Conservation (phyloP, 2,888 invertebrate genomes). For the Formica aserva region DNA sequence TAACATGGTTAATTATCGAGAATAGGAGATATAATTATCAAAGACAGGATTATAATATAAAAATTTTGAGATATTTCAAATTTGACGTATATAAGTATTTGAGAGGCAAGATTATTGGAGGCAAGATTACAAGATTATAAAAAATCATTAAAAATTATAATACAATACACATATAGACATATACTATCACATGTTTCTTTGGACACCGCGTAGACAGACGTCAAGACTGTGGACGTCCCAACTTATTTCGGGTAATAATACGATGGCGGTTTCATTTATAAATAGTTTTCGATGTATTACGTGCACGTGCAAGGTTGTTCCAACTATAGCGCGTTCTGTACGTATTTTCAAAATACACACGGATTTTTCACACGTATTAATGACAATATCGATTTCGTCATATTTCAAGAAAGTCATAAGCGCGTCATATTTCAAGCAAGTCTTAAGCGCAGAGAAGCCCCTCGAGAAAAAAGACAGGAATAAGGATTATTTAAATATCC, state of each 20-base stretch:
- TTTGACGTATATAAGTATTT: background rate
- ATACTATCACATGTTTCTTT: background rate
- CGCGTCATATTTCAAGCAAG: background rate
- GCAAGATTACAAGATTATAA: background rate
- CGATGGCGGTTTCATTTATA: constrained; percentile 74
- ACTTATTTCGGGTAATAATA: constrained; percentile 78
- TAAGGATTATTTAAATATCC: background rate
- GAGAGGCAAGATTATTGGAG: background rate
- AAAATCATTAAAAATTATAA: background rate
- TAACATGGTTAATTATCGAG: background rate
- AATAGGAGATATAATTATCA: background rate
- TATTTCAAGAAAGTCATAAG: background rate
- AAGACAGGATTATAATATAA: background rate
- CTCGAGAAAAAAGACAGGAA: background rate
- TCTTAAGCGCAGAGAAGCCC: background rate
- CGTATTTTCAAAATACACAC: constrained; percentile 66
- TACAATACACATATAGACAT: background rate
- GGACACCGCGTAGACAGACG: background rate
- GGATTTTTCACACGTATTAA: constrained; percentile 38
- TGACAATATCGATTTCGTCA: background rate
- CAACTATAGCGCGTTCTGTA: constrained; percentile 70
- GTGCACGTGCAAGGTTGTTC: constrained; percentile 78
- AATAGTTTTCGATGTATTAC: constrained; percentile 78
- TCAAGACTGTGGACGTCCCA: constrained; percentile 40
- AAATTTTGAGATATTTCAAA: background rate